Evolutionary conservation across 2,888 invertebrate genomes (phyloP), one percentile per base, ranked within the genome.

Genomic region (Bedellia somnulentella): DNA sequence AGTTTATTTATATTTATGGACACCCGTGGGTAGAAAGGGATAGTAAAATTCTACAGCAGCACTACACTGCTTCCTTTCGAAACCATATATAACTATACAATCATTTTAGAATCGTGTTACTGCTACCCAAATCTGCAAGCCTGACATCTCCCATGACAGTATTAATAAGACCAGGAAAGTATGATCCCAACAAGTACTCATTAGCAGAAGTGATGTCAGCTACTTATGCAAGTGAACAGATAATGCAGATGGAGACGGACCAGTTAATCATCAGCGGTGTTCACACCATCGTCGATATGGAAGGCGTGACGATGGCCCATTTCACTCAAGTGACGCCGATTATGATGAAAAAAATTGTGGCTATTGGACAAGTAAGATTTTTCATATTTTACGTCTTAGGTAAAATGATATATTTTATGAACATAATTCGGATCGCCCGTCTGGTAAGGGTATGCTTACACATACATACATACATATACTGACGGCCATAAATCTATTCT

Each of bases 181-280:
- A 66, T 36, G 47, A 78, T 39, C 56, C 78, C 0, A 49, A 52
- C 12, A 57, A 54, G 37, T 44, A 47, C 21, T 36, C 39, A 9
- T 40, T 60, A 3, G 32, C 41, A 1, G 58, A 61, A 16, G 39
- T 51, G 15, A 39, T 58, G 37, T 46, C 51, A 5, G 49, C 52
- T 3, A 44, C 49, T 18, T 18, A 18, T 6, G 9, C 9, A 18
- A 18, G 5, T 18, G 5, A 35, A 5, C 35, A 53, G 51, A 56
- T 75, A 33, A 37, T 64, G 28, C 31, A 77, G 29, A 41, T 63
- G 34, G 73, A 76, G 37, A 71, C 77, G 39, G 80, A 80, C 41
- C 52, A 60, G 37, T 46, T 51, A 10, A 45, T 57, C 4, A 41
- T 70, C 12, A 44, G 52, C 9, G 71, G 71, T 4, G 44, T 54